phyloP scores from a whole-genome alignment of 2,113 vertebrate genomes.

The Peromyscus californicus region DNA sequence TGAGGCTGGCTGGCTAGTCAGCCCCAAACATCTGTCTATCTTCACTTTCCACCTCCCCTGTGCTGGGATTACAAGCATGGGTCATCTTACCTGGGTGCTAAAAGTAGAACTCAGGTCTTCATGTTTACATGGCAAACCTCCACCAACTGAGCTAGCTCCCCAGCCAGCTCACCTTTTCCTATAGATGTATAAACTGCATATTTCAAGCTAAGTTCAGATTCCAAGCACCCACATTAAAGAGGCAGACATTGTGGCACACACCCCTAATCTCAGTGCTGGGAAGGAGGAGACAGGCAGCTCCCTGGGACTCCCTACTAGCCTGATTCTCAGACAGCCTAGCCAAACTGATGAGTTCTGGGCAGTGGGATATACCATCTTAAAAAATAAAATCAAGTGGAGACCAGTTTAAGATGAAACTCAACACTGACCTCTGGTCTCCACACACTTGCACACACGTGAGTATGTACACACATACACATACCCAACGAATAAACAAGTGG shows the following conservation, averaged over 20 bases:
- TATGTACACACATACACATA: neutral
- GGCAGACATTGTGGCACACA: neutral
- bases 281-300: neutral
- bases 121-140: neutral
- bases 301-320: neutral
- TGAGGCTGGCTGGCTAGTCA: neutral
- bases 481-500: constrained; percentile 13
- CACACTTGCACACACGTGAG: neutral
- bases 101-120: neutral
- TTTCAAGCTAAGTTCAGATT: neutral
- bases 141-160: neutral
- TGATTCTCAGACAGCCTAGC: neutral
- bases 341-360: neutral
- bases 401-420: neutral
- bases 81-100: neutral
- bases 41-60: neutral
- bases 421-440: neutral
- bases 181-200: neutral
- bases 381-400: neutral
- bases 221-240: neutral
- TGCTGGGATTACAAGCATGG: neutral
- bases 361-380: neutral
- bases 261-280: neutral
- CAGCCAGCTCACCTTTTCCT: neutral
- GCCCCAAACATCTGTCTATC: neutral